Conservation (phyloP, 2,888 invertebrate species). For the Temnothorax rugatulus region DNA sequence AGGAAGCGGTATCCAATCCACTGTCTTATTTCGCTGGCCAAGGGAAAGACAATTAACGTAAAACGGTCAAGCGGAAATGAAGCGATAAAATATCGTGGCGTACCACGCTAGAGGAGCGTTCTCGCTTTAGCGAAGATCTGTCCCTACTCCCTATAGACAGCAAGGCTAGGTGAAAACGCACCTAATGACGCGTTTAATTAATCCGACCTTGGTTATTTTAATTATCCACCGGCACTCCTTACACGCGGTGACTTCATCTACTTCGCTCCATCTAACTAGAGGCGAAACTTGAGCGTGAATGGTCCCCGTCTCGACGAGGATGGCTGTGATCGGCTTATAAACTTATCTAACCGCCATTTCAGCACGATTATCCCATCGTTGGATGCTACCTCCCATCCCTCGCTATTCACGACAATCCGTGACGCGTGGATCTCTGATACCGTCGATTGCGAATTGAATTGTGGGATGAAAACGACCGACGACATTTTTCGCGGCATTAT, state of each 20-base stretch:
- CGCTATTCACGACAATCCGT: slow-evolving; percentile 15
- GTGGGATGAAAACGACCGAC: background rate
- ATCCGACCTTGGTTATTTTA: slow-evolving; percentile 67
- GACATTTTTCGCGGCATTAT: slow-evolving; percentile 14
- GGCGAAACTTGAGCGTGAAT: slow-evolving; percentile 58
- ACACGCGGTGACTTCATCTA: slow-evolving; percentile 56
- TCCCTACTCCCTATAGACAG: slow-evolving; percentile 26
- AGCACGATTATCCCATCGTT: slow-evolving; percentile 23
- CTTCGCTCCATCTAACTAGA: slow-evolving; percentile 44
- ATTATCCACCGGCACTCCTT: slow-evolving; percentile 60
- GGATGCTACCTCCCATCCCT: background rate
- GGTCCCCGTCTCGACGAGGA: slow-evolving; percentile 29
- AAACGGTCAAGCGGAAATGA: slow-evolving; percentile 41
- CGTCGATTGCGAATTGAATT: background rate
- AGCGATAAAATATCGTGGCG: slow-evolving; percentile 32
- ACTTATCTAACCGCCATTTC: slow-evolving; percentile 56
- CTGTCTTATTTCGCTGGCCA: slow-evolving; percentile 25
- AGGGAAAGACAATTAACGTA: slow-evolving; percentile 38
- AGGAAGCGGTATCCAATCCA: background rate
- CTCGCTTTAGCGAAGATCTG: slow-evolving; percentile 16
- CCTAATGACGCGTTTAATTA: slow-evolving; percentile 56
- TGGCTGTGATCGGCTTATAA: slow-evolving; percentile 65
- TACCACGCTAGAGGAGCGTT: slow-evolving; percentile 12
- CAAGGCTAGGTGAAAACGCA: slow-evolving; percentile 45
- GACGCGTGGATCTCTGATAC: background rate